Percentiles rank a stretch among this genome's conserved stretches.
These are phyloP conservation scores for Cichladusa arquata DNA, from an alignment of 2,113 vertebrate species.

Conservation along the genomic window DNA sequence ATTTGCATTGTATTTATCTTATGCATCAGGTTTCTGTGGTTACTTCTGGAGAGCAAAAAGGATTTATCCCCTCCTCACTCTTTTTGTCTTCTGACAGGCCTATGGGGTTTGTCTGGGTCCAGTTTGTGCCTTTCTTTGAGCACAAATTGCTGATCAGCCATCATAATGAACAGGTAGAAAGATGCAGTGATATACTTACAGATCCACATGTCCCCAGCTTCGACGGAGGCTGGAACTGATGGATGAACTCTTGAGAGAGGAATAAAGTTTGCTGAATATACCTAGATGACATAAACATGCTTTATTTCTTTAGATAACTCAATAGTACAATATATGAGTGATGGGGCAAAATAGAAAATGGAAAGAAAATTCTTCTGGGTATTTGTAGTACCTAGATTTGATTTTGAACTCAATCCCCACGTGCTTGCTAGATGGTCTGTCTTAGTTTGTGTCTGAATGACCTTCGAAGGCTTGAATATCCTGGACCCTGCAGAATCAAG, in stretches of 20 bases:
- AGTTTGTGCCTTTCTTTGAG: neutral
- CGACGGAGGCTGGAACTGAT: neutral
- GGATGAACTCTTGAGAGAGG: conserved; percentile 26
- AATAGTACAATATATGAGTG: conserved; percentile 46
- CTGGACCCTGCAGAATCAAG: conserved; percentile 18
- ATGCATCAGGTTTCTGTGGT: neutral
- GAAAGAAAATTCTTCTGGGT: conserved; percentile 63
- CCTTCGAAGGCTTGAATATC: conserved; percentile 36
- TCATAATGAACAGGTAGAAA: neutral
- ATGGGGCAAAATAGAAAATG: conserved; percentile 56
- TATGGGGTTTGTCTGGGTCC: neutral
- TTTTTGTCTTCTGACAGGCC: neutral
- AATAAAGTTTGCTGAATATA: conserved; percentile 47
- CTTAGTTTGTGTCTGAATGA: conserved; percentile 48
- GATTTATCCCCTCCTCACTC: neutral
- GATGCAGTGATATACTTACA: neutral
- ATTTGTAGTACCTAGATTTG: conserved; percentile 45
- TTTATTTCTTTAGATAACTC: conserved; percentile 59
- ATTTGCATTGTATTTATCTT: neutral
- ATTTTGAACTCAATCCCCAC: conserved; percentile 11
- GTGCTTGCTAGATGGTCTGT: conserved; percentile 23
- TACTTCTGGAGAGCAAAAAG: neutral
- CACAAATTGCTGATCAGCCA: neutral
- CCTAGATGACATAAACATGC: conserved; percentile 44
- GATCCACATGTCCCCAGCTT: neutral